Evolutionary conservation across 1,140 invertebrate species (phyloP).

Genomic region (Paraescarpia echinospica): DNA sequence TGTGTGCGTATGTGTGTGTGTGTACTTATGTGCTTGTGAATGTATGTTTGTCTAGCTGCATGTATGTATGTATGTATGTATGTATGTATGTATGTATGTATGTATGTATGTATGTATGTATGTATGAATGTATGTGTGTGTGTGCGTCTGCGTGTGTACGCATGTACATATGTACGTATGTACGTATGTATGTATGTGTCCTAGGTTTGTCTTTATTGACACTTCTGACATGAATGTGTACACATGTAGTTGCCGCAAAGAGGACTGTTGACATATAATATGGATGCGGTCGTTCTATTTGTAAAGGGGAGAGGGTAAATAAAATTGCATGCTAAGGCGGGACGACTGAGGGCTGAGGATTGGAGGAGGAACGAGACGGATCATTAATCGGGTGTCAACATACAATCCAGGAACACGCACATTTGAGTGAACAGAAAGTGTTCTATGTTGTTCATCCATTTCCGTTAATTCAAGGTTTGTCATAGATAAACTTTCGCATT

Average conservation of each 20-base stretch:
- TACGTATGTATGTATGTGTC: no score
- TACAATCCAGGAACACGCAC: neutral
- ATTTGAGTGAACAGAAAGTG: neutral
- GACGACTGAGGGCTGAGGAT: neutral
- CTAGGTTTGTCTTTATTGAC: no score
- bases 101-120: no score
- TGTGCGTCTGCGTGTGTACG: no score
- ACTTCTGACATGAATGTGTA: no score
- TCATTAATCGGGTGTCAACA: neutral
- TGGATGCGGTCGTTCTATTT: neutral
- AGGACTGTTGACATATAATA: no score
- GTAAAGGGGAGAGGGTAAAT: constrained; percentile 1
- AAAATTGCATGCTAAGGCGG: neutral
- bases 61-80: constrained; percentile 21
- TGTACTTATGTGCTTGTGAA: neutral
- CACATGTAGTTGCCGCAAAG: no score
- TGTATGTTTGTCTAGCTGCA: constrained; percentile 16
- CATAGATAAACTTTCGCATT: neutral
- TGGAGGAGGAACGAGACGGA: neutral
- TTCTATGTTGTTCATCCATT: neutral
- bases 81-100: constrained; percentile 12
- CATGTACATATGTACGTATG: no score
- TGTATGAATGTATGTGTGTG: no score
- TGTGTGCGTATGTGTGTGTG: constrained; percentile 16
- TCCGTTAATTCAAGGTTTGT: neutral